Conservation (phyloP, 2,113 vertebrate genomes). For the Sapayoa aenigma region DNA sequence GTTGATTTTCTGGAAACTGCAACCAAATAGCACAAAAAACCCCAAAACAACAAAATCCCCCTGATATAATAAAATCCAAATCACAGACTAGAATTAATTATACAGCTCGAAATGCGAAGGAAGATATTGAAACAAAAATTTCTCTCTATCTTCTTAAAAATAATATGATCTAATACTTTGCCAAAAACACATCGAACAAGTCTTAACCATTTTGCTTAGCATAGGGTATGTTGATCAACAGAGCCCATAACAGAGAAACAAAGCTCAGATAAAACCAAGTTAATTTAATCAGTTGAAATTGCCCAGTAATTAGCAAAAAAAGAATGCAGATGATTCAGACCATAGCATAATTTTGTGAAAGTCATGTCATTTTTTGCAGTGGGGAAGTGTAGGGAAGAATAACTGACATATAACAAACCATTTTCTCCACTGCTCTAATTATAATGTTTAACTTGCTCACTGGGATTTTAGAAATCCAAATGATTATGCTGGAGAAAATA, state of each 20-base stretch:
- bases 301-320: background rate
- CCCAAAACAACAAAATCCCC: too few relatives aligned
- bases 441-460: background rate
- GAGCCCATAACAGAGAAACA: background rate
- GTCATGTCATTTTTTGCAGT: fast-evolving
- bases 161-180: background rate
- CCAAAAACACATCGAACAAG: background rate
- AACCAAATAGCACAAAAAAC: background rate
- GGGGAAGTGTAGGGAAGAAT: background rate
- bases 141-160: background rate
- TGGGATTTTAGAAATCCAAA: background rate
- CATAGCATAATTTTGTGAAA: background rate
- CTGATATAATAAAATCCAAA: background rate
- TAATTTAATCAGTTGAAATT: background rate
- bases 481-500: background rate
- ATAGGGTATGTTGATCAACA: background rate
- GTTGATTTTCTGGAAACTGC: background rate
- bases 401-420: background rate
- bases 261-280: background rate
- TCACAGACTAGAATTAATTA: background rate
- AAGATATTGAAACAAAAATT: background rate
- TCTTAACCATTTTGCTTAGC: background rate
- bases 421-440: background rate
- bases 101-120: background rate
- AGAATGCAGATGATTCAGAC: background rate